Base-by-base conservation (phyloP, 2,113 vertebrate species). In the Phocoena phocoena region DNA sequence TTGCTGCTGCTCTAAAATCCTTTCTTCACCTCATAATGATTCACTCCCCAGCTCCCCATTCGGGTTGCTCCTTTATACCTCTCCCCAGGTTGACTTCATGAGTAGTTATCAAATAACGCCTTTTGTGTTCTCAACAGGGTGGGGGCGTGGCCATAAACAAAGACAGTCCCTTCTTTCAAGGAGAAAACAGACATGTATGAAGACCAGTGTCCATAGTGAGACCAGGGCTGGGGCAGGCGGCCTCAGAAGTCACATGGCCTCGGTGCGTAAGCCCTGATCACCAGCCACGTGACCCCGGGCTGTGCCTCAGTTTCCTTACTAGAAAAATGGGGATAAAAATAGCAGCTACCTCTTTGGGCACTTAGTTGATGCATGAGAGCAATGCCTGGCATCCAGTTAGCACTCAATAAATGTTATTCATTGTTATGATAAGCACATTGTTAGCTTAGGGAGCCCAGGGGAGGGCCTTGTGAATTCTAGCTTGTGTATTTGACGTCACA, bases 1-100 rank as follows among this genome's bases (percentile, higher is more conserved):
- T 71, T 63, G 60, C 14, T 7, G 50, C n/a, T 53, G n/a, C 86
- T 93, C 58, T 44, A 44, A 95, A 38, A 93, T 70, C 41, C 62
- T 88, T 90, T 71, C 74, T 90, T 95, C 31, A 8, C n/a, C 62
- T 55, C 5, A 0, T 2, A 25, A 31, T 15, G 68, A 50, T 31
- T 73, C 38, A 5, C 12, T 9, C 1, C 36, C n/a, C 31, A 87
- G 74, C 25, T 84, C 41, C 33, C 6, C 28, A 11, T 28, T 0
- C 4, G 25, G 28, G 14, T 55, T 25, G 26, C 41, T 85, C 41
- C 68, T 86, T 76, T 20, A 8, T n/a, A 21, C 31, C n/a, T 76
- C 31, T 95, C 11, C 58, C 33, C 33, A 65, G 31, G 58, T 87
- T 84, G 44, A 0, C 60, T 77, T 86, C 67, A 82, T 44, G 63